A percentile compares a stretch with the other conserved stretches of the same genome.
phyloP scores from a whole-genome alignment of 1,140 invertebrate genomes.

The Anoplophora glabripennis region DNA sequence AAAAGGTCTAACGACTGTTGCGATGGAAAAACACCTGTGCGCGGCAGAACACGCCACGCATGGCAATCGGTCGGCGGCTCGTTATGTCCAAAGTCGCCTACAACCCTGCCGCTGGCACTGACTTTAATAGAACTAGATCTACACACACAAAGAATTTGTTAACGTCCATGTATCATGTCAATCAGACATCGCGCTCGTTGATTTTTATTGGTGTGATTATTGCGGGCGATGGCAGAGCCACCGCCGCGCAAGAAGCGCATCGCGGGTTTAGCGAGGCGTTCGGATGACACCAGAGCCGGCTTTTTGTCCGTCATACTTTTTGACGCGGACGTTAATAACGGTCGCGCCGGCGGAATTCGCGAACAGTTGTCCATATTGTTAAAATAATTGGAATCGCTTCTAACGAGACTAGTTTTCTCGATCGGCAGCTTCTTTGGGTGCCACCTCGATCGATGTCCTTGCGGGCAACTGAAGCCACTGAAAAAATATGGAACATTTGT shows the following conservation, averaged over 20 bases:
- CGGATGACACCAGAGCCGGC: constrained; percentile 9
- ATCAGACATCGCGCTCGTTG: constrained; percentile 35
- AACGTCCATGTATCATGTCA: constrained; percentile 43
- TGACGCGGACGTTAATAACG: constrained; percentile 25
- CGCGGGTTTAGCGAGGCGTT: neutral
- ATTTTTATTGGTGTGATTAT: constrained; percentile 35
- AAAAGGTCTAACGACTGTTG: constrained; percentile 39
- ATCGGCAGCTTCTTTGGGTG: neutral
- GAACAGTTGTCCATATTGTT: constrained; percentile 24
- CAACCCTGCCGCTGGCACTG: constrained; percentile 25
- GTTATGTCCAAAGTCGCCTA: constrained; percentile 42
- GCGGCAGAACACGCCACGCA: constrained; percentile 39
- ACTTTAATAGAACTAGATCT: constrained; percentile 42
- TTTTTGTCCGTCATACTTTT: constrained; percentile 29
- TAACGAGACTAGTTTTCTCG: constrained; percentile 19
- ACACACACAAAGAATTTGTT: constrained; percentile 40
- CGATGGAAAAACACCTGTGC: constrained; percentile 44
- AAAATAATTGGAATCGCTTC: constrained; percentile 28
- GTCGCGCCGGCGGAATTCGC: constrained; percentile 21
- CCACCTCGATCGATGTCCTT: neutral
- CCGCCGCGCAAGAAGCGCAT: constrained; percentile 1
- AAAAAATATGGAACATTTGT: too few relatives aligned
- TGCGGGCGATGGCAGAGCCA: neutral
- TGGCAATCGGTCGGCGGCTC: constrained; percentile 42
- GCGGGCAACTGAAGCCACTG: too few relatives aligned